Base-by-base conservation (phyloP, 1,140 invertebrate genomes). In the Apocrypta bakeri region DNA sequence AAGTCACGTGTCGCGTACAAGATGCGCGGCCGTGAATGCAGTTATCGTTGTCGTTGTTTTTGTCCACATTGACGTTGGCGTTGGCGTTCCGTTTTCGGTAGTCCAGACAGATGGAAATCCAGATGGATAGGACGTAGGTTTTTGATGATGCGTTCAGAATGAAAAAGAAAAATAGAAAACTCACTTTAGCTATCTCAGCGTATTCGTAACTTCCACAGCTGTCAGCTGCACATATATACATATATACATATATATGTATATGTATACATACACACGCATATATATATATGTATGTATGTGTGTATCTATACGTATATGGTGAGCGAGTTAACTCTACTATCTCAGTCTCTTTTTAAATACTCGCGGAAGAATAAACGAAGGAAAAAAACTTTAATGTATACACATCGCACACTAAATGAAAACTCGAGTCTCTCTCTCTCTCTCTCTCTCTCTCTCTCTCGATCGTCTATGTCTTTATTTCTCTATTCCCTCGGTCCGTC, bases 121-220 rank as follows among this genome's bases (percentile, higher is more conserved):
- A 83, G 48, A 56, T 83, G 82, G 82, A 83, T 83, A 71, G 82
- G 82, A 83, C 71, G 69, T n/a, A 33, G 76, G 82, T 83, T 76
- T 48, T 27, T 83, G 31, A 73, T 25, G 71, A 81, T 82, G 66
- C 82, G 82, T 79, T 68, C 25, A 83, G 71, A 69, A 75, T 79
- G 72, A 79, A 72, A 75, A 61, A 79, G 24, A 66, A 75, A 79
- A 79, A 76, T 61, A 79, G 75, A 83, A 83, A 74, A 83, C 82
- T 83, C 82, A 83, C 82, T 83, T 83, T 83, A 83, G 82, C 82
- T 40, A 83, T 78, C 82, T 69, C 81, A n/a, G 25, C 31, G 42
- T 33, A n/a, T 31, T 72, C 12, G 4, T 24, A 40, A 56, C 64
- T 27, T 25, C 24, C 37, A n/a, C 61, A 74, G 76, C 71, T 83